Evolutionary conservation across 2,113 vertebrate genomes (phyloP), one percentile per base, ranked within the genome.

Genomic region (Mesocricetus auratus): DNA sequence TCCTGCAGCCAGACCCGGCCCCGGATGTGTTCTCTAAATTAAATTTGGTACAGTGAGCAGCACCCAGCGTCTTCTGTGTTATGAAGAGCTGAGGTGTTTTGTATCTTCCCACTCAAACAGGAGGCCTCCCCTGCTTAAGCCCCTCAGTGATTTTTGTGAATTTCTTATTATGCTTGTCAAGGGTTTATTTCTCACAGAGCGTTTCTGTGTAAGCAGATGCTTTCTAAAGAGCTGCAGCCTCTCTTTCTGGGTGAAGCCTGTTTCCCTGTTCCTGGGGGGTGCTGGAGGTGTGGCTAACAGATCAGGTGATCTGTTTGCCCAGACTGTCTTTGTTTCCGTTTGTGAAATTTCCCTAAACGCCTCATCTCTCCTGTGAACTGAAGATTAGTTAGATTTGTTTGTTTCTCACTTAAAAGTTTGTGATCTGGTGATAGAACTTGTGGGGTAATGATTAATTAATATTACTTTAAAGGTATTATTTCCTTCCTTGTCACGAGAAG

Each of bases 131-230:
- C 77, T 64, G 16, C 36, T 47, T 89, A 94, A 64, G 39, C 45
- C 5, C 77, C n/a, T 93, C 42, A 81, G 7, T 94, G 53, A 50
- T 62, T 79, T 96, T 77, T 62, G 4, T 77, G 58, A 94, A 69
- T 94, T 92, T 29, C n/a, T 92, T 94, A 39, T 94, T 91, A 36
- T 45, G 33, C 86, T 96, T 83, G 58, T 53, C 16, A 36, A 31
- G 39, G 31, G 39, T 83, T 89, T 86, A 47, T 88, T 96, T 94
- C 31, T 75, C 15, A 53, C 36, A 56, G 31, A 64, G 17, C 22
- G 33, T 89, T 93, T 91, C 29, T 12, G 7, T 26, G n/a, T 89
- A 86, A 79, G 26, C 24, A 90, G 0, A 36, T 81, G 33, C 31
- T 91, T 94, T 60, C 71, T 83, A 58, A 94, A 60, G 45, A 58